phyloP scores from a whole-genome alignment of 2,797 vertebrate genomes.

The Pygocentrus nattereri region DNA sequence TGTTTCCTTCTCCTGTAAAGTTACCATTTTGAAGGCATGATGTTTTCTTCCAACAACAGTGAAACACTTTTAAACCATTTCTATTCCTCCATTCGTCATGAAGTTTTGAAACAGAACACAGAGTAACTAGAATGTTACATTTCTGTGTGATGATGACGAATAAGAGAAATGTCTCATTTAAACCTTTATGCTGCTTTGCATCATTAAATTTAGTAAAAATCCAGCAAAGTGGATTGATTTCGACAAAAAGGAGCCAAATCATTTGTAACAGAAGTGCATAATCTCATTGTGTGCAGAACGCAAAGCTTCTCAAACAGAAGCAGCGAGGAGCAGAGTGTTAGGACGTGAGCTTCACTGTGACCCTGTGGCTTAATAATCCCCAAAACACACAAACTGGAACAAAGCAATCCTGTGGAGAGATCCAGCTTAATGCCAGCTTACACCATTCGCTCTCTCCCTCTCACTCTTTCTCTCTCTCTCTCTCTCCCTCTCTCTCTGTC shows the following conservation, averaged over 20 bases:
- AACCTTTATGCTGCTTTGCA: neutral
- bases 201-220: neutral
- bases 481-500: conserved; percentile 23
- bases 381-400: conserved; percentile 51
- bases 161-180: neutral
- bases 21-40: too few species aligned
- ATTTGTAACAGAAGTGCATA: conserved; percentile 5
- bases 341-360: conserved; percentile 48
- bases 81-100: too few species aligned
- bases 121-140: too few species aligned
- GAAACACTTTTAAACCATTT: too few species aligned
- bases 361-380: conserved; percentile 52
- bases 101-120: too few species aligned
- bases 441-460: conserved; percentile 33
- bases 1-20: too few species aligned
- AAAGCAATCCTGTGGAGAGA: conserved; percentile 46
- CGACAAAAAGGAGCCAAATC: neutral
- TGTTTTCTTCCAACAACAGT: too few species aligned
- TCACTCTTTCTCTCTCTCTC: conserved; percentile 34
- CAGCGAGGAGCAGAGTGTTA: conserved; percentile 9
- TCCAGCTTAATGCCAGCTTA: conserved; percentile 52
- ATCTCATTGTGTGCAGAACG: neutral
- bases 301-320: conserved; percentile 6
- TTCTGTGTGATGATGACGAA: too few species aligned
- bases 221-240: neutral